A percentile compares a stretch with the other conserved stretches of the same genome.
These are phyloP conservation scores for Pygoscelis antarcticus DNA, from an alignment of 2,113 vertebrate species.

Conservation along the genomic window DNA sequence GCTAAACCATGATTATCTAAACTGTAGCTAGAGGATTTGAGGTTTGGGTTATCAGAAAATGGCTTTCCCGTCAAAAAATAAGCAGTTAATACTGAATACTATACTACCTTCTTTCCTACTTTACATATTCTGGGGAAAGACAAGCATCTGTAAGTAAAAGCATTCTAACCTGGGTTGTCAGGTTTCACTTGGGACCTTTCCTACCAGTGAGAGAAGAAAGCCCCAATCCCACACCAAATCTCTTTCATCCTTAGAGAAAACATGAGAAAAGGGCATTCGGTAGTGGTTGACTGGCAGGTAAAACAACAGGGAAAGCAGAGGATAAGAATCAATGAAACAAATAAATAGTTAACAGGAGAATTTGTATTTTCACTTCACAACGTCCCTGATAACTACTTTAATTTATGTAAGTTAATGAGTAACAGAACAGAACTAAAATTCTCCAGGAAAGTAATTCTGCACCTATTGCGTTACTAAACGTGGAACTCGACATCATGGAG, in stretches of 20 bases:
- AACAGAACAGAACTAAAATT: not conserved
- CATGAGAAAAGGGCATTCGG: not conserved
- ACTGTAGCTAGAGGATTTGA: not conserved
- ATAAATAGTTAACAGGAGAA: not conserved
- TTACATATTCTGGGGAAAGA: not conserved
- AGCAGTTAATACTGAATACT: not conserved
- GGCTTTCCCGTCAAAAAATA: not conserved
- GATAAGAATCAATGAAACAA: not conserved
- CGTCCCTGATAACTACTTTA: not conserved
- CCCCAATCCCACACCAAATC: not conserved
- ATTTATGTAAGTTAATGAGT: not conserved
- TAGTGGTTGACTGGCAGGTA: not conserved
- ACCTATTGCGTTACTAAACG: not conserved
- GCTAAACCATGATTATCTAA: not conserved
- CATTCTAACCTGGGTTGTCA: not conserved
- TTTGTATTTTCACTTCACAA: not conserved
- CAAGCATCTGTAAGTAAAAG: not conserved
- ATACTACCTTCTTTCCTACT: not conserved
- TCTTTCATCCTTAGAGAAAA: not conserved
- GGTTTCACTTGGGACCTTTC: not conserved
- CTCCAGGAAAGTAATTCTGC: not conserved
- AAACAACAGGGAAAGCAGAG: not conserved
- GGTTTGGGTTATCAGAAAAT: not conserved
- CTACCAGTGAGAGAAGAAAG: not conserved
- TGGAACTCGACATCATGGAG: not conserved